Percentiles rank a stretch among this genome's conserved stretches.
phyloP scores from a whole-genome alignment of 2,888 invertebrate genomes.

The Exephanes ischioxanthus region DNA sequence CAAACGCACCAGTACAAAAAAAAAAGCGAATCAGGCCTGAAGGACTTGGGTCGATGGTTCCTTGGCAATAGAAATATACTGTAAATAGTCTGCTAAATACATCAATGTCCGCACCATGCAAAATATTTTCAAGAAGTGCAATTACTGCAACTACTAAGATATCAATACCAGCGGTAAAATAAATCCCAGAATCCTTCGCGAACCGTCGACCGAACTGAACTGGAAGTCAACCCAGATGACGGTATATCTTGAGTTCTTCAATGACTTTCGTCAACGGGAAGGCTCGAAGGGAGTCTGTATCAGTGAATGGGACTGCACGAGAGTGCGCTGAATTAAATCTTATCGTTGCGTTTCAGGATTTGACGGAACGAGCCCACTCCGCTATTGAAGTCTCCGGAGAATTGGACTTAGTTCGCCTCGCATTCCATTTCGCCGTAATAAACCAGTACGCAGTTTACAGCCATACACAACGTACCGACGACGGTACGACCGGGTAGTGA shows the following conservation, averaged over 20 bases:
- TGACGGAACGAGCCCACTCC: conserved; percentile 16
- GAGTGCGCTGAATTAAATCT: background rate
- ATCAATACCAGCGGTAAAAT: background rate
- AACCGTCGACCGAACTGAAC: background rate
- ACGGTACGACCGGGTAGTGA: background rate
- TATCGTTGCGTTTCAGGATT: conserved; percentile 35
- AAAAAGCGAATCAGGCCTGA: too few relatives aligned
- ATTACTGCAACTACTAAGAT: background rate
- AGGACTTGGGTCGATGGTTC: too few relatives aligned
- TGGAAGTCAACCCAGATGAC: background rate
- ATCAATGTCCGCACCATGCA: too few relatives aligned
- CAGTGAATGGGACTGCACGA: background rate
- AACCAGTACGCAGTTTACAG: background rate
- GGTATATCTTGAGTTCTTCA: background rate
- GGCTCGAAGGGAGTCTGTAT: background rate
- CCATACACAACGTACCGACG: background rate
- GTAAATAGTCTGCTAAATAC: too few relatives aligned
- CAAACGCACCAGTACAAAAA: too few relatives aligned
- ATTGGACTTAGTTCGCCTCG: conserved; percentile 29
- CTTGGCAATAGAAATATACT: too few relatives aligned
- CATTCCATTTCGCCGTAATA: background rate
- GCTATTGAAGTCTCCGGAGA: conserved; percentile 37
- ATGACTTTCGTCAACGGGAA: background rate
- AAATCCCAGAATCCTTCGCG: background rate
- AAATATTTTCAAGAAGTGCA: background rate